Percentiles rank a stretch among this genome's conserved stretches.
phyloP scores from a whole-genome alignment of 2,888 invertebrate species.

The Noctua janthe region DNA sequence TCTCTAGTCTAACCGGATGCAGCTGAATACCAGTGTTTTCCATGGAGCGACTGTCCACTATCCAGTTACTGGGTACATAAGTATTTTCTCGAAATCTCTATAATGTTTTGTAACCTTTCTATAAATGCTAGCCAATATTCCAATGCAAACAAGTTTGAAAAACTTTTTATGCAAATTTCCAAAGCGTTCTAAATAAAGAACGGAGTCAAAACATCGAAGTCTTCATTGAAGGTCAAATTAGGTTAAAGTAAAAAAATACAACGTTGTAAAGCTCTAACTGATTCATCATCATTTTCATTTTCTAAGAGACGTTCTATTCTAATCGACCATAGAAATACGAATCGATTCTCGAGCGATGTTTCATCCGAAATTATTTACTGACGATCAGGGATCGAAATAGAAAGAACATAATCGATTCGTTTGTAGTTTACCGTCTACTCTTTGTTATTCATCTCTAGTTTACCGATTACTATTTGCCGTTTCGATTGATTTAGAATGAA shows the following conservation, averaged over 20 bases:
- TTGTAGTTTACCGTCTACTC: neutral
- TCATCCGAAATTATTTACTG: slow-evolving; percentile 11
- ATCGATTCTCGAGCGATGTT: slow-evolving; percentile 31
- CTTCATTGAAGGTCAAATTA: slow-evolving; percentile 13
- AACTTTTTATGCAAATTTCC: neutral
- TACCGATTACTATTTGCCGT: slow-evolving; percentile 22
- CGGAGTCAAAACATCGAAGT: slow-evolving; percentile 6
- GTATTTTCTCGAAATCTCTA: neutral
- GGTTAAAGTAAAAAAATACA: neutral
- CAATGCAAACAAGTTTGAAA: neutral
- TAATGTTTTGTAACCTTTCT: neutral
- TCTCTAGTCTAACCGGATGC: neutral
- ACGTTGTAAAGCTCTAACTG: neutral
- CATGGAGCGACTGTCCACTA: neutral
- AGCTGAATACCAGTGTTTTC: neutral
- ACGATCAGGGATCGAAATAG: slow-evolving; percentile 40
- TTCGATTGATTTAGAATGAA: slow-evolving; percentile 53
- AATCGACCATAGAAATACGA: neutral
- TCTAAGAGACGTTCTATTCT: slow-evolving; percentile 38
- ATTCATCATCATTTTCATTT: too few relatives aligned
- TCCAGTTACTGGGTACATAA: neutral
- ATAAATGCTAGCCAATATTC: neutral
- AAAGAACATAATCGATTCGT: slow-evolving; percentile 16
- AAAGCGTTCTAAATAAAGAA: slow-evolving; percentile 14
- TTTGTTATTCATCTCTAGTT: slow-evolving; percentile 13